phyloP scores from a whole-genome alignment of 23 tunicate species.

The Phallusia fumigata region DNA sequence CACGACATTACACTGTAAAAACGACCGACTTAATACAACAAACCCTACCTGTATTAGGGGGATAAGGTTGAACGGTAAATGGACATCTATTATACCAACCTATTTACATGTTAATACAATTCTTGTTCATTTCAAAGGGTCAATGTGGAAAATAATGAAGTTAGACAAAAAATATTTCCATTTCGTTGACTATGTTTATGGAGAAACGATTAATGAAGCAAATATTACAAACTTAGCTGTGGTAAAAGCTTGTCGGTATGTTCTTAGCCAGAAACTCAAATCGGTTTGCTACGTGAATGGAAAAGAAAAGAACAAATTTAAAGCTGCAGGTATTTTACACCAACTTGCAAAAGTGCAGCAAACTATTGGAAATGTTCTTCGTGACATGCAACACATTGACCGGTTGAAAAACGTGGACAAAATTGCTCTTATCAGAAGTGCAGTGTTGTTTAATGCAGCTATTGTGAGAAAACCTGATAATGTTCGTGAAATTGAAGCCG shows the following conservation, averaged over 20 bases:
- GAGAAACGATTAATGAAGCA: background rate
- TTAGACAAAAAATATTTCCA: background rate
- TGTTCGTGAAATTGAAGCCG: background rate
- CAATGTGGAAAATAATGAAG: no score
- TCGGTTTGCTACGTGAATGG: constrained; percentile 3
- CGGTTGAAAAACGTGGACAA: background rate
- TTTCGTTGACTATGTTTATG: constrained; percentile 5
- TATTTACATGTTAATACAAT: no score
- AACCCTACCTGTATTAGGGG: no score
- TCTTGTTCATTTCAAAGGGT: no score
- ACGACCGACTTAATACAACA: no score
- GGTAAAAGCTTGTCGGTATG: background rate
- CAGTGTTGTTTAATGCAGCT: constrained; percentile 10
- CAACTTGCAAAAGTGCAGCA: background rate
- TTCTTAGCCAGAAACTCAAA: background rate
- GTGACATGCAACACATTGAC: background rate
- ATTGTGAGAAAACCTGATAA: background rate
- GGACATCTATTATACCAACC: no score
- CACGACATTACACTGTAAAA: no score
- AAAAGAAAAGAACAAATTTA: background rate
- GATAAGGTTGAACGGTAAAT: no score
- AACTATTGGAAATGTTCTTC: background rate
- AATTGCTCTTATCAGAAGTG: background rate
- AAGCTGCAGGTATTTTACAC: background rate
- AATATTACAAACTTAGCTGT: background rate